Evolutionary conservation across 2,888 invertebrate genomes (phyloP).

Genomic region (Oligia strigilis): DNA sequence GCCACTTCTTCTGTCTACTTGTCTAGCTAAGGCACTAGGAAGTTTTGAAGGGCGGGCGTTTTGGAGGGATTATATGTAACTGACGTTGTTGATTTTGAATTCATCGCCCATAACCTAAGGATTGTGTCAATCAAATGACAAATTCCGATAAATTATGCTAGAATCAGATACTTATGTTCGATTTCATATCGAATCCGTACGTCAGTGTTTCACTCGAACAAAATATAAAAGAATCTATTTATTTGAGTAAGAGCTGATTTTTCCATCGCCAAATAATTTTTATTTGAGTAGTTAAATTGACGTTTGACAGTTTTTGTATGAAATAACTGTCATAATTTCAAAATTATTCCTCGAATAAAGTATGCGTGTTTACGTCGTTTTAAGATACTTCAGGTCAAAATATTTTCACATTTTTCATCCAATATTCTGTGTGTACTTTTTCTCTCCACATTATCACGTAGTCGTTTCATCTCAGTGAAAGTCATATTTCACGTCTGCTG

Average conservation of each 20-base stretch:
- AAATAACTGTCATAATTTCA: too few relatives aligned
- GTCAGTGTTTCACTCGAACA: too few relatives aligned
- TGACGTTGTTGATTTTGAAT: too few relatives aligned
- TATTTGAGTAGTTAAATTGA: too few relatives aligned
- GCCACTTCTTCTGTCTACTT: too few relatives aligned
- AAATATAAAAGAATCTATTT: neutral
- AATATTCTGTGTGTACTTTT: constrained; percentile 16
- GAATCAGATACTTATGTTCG: neutral
- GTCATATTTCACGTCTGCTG: constrained; percentile 26
- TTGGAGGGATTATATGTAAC: too few relatives aligned
- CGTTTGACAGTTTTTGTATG: too few relatives aligned
- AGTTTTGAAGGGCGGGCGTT: too few relatives aligned
- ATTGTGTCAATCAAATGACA: neutral
- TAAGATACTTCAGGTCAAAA: constrained; percentile 1
- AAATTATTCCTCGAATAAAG: too few relatives aligned
- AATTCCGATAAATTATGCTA: neutral
- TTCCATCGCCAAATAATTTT: too few relatives aligned
- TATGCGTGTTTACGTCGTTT: neutral
- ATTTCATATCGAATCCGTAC: too few relatives aligned
- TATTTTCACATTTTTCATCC: constrained; percentile 17
- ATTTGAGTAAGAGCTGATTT: neutral
- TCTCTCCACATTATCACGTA: constrained; percentile 8
- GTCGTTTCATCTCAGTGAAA: constrained; percentile 5
- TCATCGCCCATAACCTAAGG: neutral
- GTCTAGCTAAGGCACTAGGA: too few relatives aligned